Conservation (phyloP, 2,888 invertebrate genomes). For the Rhagonycha fulva region DNA sequence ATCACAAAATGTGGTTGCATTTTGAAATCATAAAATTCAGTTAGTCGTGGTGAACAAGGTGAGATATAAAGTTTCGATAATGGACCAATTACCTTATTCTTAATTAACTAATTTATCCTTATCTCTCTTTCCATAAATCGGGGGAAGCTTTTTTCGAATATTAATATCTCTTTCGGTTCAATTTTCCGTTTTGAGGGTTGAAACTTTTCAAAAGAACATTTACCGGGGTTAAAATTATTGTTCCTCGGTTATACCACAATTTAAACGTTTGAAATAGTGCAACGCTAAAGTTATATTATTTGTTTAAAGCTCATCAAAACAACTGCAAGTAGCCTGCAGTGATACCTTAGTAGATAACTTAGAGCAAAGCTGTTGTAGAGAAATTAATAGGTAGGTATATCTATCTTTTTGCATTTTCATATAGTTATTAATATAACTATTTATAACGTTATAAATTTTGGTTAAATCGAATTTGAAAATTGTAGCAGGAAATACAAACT, state of each 20-base stretch:
- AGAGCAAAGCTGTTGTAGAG: not conserved
- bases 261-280: not conserved
- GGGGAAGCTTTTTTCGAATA: not conserved
- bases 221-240: not conserved
- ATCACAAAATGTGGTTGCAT: not conserved
- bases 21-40: not conserved
- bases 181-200: not conserved
- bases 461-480: slow-evolving; percentile 10
- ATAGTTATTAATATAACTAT: not conserved
- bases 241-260: not conserved
- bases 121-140: not conserved
- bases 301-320: not conserved
- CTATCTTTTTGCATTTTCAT: not conserved
- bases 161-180: not conserved
- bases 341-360: too few relatives aligned
- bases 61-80: not conserved
- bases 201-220: not conserved
- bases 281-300: not conserved
- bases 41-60: not conserved
- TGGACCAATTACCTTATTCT: not conserved
- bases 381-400: too few relatives aligned
- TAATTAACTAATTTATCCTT: not conserved
- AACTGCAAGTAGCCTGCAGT: not conserved
- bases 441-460: not conserved
- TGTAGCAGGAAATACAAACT: slow-evolving; percentile 16